These are phyloP conservation scores for Todus mexicanus DNA, from an alignment of 2,797 vertebrate genomes.

Conservation along the genomic window DNA sequence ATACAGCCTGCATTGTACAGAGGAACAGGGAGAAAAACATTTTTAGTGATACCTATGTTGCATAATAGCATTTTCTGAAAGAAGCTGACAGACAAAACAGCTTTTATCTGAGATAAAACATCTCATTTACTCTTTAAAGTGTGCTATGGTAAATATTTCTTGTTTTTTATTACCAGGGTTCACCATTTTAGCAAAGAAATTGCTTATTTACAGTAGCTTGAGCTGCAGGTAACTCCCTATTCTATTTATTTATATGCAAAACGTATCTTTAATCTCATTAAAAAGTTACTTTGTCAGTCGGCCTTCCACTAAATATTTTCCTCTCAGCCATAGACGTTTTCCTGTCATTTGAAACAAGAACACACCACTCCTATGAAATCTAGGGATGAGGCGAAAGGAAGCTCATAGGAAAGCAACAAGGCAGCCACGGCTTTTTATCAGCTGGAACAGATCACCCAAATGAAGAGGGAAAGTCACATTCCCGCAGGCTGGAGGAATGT, in stretches of 20 bases:
- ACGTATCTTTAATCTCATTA: neutral
- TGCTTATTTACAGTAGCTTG: neutral
- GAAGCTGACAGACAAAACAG: neutral
- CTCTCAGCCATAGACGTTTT: neutral
- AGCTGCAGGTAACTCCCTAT: neutral
- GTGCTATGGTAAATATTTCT: neutral
- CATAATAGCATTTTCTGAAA: neutral
- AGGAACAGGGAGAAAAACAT: neutral
- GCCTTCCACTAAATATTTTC: neutral
- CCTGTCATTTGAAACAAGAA: slow-evolving; percentile 18
- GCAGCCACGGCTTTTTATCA: neutral
- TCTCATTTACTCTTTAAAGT: neutral
- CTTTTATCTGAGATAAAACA: neutral
- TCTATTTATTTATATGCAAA: neutral
- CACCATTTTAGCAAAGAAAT: neutral
- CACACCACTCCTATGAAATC: neutral
- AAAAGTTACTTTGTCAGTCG: neutral
- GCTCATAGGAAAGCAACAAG: neutral
- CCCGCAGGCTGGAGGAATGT: neutral
- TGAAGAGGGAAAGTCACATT: neutral
- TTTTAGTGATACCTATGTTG: neutral
- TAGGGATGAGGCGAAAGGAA: neutral
- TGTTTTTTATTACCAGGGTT: neutral
- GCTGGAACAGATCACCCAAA: neutral
- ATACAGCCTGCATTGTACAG: neutral